Conservation (phyloP, 2,888 invertebrate species). For the Timema podura region DNA sequence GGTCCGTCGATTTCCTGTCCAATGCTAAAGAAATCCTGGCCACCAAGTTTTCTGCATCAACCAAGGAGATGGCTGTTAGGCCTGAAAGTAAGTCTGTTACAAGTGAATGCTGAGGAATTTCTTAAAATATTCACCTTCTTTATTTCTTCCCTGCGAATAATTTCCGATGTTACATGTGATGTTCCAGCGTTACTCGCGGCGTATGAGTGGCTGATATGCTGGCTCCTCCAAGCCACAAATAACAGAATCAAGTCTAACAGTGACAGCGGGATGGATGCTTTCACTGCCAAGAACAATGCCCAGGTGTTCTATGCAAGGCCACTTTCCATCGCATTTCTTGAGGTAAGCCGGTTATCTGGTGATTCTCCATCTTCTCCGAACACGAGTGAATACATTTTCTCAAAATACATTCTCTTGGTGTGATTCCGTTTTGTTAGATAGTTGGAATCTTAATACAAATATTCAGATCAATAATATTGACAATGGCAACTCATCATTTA, state of each 20-base stretch:
- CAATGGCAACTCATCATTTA: too few relatives aligned
- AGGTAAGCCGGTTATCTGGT: constrained; percentile 17
- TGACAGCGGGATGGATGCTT: constrained; percentile 56
- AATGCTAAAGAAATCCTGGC: constrained; percentile 52
- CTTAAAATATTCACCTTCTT: background rate
- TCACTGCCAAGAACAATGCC: constrained; percentile 75
- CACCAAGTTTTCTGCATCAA: constrained; percentile 51
- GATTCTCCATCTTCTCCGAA: too few relatives aligned
- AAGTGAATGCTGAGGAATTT: background rate
- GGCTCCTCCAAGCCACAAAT: constrained; percentile 54
- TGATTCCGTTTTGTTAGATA: too few relatives aligned
- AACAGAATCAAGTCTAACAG: constrained; percentile 42
- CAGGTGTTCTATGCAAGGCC: constrained; percentile 80
- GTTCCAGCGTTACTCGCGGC: constrained; percentile 65
- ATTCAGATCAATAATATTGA: too few relatives aligned
- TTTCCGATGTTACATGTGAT: constrained; percentile 21
- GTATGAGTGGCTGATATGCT: constrained; percentile 82
- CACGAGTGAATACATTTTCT: too few relatives aligned
- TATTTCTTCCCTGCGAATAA: background rate
- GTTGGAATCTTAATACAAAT: too few relatives aligned
- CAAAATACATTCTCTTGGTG: too few relatives aligned
- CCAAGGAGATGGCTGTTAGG: constrained; percentile 49
- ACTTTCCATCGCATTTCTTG: constrained; percentile 71
- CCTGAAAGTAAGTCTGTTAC: constrained; percentile 50
- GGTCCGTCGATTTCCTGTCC: constrained; percentile 61